A percentile compares a stretch with the other conserved stretches of the same genome.
These are phyloP conservation scores for Leptopilina drosophilae DNA, from an alignment of 2,888 invertebrate species.

Conservation along the genomic window DNA sequence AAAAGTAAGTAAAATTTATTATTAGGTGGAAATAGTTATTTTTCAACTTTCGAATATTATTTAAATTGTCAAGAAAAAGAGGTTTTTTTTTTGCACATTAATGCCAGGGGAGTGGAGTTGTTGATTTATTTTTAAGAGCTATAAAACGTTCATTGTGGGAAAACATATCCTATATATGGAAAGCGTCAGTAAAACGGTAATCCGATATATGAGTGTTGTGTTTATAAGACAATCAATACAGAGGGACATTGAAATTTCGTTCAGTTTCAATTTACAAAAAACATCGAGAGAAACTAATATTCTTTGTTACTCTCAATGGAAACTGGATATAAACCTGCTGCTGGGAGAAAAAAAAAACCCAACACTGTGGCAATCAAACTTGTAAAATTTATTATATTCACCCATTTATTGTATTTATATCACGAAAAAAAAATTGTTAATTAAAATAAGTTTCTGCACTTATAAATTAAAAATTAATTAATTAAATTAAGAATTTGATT, in stretches of 20 bases:
- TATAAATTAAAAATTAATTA: too few relatives aligned
- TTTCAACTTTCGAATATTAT: neutral
- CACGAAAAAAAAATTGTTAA: neutral
- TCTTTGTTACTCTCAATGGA: neutral
- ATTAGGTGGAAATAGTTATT: too few relatives aligned
- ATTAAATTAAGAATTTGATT: too few relatives aligned
- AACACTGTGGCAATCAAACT: neutral
- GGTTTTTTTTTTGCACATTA: slow-evolving; percentile 2
- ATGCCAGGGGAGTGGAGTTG: neutral
- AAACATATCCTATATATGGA: slow-evolving; percentile 3
- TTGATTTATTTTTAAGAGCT: slow-evolving; percentile 22
- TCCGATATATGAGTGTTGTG: slow-evolving; percentile 15
- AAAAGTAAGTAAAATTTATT: too few relatives aligned
- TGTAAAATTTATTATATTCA: neutral
- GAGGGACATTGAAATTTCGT: slow-evolving; percentile 1
- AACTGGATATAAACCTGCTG: neutral
- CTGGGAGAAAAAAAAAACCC: neutral
- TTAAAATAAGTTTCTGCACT: too few relatives aligned
- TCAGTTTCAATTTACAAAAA: slow-evolving; percentile 18
- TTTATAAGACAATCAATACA: slow-evolving; percentile 17
- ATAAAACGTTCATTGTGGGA: slow-evolving; percentile 10
- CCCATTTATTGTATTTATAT: neutral
- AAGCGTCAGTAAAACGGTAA: slow-evolving; percentile 1
- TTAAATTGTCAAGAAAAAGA: neutral
- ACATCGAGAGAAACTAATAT: slow-evolving; percentile 11